Evolutionary conservation across 2,113 vertebrate species (phyloP).

Genomic region (Elephas maximus): DNA sequence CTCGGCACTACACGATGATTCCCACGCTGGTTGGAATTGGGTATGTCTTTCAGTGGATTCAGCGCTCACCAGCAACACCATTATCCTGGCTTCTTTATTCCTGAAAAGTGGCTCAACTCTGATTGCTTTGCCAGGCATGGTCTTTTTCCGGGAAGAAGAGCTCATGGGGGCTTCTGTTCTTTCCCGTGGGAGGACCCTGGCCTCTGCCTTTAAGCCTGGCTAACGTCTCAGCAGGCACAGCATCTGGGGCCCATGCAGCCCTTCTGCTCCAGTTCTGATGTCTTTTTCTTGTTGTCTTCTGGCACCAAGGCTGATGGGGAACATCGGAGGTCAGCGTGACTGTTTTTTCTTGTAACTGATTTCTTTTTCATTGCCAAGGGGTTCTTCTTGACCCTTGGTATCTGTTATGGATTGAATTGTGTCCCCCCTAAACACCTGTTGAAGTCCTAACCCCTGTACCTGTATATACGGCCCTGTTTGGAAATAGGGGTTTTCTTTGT

Average conservation of each 20-base stretch:
- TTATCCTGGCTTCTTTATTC: not conserved
- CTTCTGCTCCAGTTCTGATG: not conserved
- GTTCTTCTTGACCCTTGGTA: no score
- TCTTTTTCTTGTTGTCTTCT: no score
- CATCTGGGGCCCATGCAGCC: no score
- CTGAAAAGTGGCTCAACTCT: not conserved
- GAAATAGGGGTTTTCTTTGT: no score
- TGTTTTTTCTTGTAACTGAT: no score
- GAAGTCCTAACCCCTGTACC: no score
- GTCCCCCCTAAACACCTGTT: no score
- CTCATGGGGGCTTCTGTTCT: not conserved
- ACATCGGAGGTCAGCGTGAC: no score
- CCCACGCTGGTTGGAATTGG: fast-evolving
- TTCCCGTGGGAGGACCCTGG: fast-evolving
- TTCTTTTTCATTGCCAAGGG: no score
- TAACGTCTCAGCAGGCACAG: fast-evolving
- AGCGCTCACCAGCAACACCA: fast-evolving
- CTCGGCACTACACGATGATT: fast-evolving
- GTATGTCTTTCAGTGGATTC: fast-evolving
- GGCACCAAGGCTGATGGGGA: no score
- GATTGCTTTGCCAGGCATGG: fast-evolving
- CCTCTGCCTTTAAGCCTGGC: not conserved
- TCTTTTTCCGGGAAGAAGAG: not conserved
- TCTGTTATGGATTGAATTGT: no score
- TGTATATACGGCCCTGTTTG: no score